phyloP scores from a whole-genome alignment of 2,797 vertebrate species.

The Smutsia temminckii region DNA sequence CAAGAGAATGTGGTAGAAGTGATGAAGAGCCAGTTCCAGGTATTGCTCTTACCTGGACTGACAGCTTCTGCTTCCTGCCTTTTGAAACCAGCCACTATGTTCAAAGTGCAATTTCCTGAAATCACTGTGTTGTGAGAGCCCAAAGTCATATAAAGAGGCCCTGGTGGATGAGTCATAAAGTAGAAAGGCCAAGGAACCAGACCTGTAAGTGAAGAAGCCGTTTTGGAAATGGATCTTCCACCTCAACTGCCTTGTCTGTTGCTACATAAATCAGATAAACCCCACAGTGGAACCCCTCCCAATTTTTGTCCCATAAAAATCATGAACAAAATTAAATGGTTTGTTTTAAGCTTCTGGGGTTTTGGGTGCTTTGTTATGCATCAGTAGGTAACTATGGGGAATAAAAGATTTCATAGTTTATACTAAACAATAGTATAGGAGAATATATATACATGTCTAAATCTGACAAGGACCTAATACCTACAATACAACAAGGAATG shows the following conservation, averaged over 20 bases:
- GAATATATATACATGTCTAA: conserved; percentile 19
- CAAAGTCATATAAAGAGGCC: not conserved
- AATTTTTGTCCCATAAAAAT: not conserved
- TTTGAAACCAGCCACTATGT: not conserved
- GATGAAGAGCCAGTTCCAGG: not conserved
- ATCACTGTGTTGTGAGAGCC: not conserved
- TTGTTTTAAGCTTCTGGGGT: not conserved
- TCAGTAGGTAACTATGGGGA: not conserved
- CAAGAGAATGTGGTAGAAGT: not conserved
- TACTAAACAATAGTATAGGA: not conserved
- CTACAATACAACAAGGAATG: not conserved
- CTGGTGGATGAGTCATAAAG: not conserved
- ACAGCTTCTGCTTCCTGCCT: not conserved
- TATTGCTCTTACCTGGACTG: not conserved
- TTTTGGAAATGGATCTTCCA: conserved; percentile 17
- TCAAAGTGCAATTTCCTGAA: not conserved
- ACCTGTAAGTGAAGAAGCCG: not conserved
- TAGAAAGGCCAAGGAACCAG: not conserved
- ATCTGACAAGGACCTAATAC: conserved; percentile 35
- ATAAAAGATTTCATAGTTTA: not conserved
- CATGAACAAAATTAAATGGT: conserved; percentile 36
- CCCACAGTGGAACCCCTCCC: not conserved
- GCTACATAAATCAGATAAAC: not conserved
- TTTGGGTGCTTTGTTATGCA: conserved; percentile 18
- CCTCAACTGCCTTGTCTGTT: not conserved